Evolutionary conservation across 2,888 invertebrate genomes (phyloP), one percentile per base, ranked within the genome.

Genomic region (Pachliopta kotzebuea): DNA sequence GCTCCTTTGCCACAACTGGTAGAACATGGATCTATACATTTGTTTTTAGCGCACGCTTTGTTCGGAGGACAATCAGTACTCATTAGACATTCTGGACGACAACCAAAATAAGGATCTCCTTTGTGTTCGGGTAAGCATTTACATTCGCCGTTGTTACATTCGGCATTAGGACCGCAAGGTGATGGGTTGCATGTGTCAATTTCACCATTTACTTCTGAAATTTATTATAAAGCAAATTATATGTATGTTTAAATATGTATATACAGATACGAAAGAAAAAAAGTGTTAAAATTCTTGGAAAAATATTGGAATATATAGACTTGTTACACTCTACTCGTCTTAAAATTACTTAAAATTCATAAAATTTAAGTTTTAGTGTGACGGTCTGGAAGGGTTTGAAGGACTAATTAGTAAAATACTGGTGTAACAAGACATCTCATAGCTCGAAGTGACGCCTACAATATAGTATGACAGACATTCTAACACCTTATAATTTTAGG

Each of bases 41-140:
- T 96, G 76, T 94, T 95, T 80, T 92, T 92, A 4, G 94, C 85
- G 74, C 96, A 96, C 49, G 96, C 95, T 77, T 93, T 94, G 74
- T 94, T 92, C 70, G 94, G 92, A 9, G 94, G 84, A 78, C 96
- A 97, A 74, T 96, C 96, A 18, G 90, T 90, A 74, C 94, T 96
- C 42, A 95, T 83, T 37, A 96, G 92, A 81, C 96, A 96, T 85
- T 96, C 96, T n/a, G 96, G 96, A 71, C 96, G 92, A 78, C 96
- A 97, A 29, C 95, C 95, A 70, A 92, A 86, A 75, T 95, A 95
- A 4, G 96, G 96, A 86, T 96, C 95, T 26, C 96, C 97, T 73
- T 94, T 93, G 76, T 95, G 96, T 78, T 95, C 95, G 0, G 93
- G 90, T 57, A 95, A 77, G 78, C 97, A 97, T 21, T 93, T 93